Evolutionary conservation across 2,797 vertebrate species (phyloP).

Genomic region (Bradypodion pumilum): DNA sequence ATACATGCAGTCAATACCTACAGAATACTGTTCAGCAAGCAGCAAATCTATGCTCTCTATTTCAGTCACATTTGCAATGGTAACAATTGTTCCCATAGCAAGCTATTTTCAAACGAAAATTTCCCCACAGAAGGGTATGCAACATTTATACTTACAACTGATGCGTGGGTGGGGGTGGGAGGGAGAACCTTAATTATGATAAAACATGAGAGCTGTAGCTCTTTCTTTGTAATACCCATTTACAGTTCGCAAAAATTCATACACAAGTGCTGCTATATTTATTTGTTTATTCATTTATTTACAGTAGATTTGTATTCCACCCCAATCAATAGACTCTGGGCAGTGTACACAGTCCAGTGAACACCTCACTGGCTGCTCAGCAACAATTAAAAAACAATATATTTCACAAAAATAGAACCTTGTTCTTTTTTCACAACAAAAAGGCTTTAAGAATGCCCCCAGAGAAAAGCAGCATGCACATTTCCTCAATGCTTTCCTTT

Average conservation of each 20-base stretch:
- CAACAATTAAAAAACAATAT: too few species aligned
- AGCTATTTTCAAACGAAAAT: background rate
- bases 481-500: background rate
- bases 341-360: too few species aligned
- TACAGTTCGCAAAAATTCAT: background rate
- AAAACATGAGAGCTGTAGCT: background rate
- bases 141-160: constrained; percentile 6
- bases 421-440: background rate
- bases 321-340: too few species aligned
- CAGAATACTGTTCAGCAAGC: background rate
- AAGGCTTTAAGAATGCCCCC: background rate
- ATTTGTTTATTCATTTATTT: too few species aligned
- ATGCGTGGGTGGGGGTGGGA: background rate
- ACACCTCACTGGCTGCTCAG: too few species aligned
- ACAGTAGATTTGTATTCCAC: too few species aligned
- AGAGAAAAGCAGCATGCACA: background rate
- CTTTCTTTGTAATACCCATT: background rate
- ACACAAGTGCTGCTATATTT: background rate
- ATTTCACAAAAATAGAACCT: background rate
- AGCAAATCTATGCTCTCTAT: background rate
- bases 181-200: background rate
- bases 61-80: background rate
- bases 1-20: background rate
- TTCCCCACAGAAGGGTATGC: background rate
- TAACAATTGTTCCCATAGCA: constrained; percentile 1